Base-by-base conservation (phyloP, 2,888 invertebrate genomes). In the Hesperia comma region DNA sequence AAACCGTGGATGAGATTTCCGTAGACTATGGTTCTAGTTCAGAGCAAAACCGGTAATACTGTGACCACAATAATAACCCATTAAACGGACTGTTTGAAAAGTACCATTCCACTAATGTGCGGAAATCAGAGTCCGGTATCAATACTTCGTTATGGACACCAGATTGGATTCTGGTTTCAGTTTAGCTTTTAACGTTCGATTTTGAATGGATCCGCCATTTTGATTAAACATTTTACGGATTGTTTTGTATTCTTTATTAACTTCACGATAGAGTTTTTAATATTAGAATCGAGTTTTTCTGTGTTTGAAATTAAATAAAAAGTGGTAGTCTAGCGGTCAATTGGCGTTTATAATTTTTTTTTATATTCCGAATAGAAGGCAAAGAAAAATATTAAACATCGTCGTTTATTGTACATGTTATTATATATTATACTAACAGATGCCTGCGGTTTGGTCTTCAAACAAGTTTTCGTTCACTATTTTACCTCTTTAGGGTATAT, bases 51-150 rank as follows among this genome's bases (percentile, higher is more conserved):
- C 73, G 71, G 75, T 74, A 77, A 78, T 83, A 77, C 69, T 71
- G 77, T 77, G 76, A 77, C 81, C 83, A 79, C 84, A 85, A 84
- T 85, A 83, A 84, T 84, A 80, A 73, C 75, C 76, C 79, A 84
- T 85, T 81, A 84, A 74, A 77, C 76, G 75, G 76, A 79, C 79
- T 77, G 77, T 84, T 85, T 81, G 80, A 82, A 79, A 81, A 79
- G 79, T 77, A 75, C 80, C 78, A 78, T 79, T 79, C 74, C 71
- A 77, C 78, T 83, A 80, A 83, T 81, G 77, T 73, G 77, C 73
- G 74, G 75, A 77, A 74, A 76, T 78, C 74, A 73, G 74, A 74
- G 69, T 75, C 74, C 71, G 55, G 73, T 77, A 75, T 75, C 76
- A 77, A 78, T 77, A 72, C 70, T 70, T 67, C 72, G 64, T 73